Conservation (phyloP, 2,113 vertebrate genomes). For the Lonchura striata region DNA sequence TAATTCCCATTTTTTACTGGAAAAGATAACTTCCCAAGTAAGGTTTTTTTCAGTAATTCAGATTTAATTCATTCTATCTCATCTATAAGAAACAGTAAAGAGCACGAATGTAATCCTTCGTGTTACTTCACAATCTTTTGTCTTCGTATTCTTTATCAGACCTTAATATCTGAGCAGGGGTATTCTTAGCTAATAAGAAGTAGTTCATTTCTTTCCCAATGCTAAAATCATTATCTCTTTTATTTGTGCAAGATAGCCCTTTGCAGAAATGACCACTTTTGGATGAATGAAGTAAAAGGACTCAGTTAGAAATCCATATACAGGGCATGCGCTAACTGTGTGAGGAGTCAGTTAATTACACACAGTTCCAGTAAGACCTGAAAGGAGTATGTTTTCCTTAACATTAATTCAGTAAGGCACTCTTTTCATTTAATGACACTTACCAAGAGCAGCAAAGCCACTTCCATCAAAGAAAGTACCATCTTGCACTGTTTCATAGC, state of each 20-base stretch:
- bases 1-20: neutral
- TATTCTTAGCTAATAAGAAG: neutral
- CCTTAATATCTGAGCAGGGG: neutral
- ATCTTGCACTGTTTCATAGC: constrained; percentile 79
- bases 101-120: neutral
- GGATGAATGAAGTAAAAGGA: neutral
- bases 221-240: neutral
- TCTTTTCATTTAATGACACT: neutral
- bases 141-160: neutral
- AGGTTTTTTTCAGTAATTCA: neutral
- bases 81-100: neutral
- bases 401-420: neutral
- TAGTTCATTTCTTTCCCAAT: neutral
- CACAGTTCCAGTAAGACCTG: neutral
- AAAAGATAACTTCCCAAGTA: neutral
- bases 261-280: neutral
- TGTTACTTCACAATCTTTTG: neutral
- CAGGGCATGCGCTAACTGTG: neutral
- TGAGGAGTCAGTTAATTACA: neutral
- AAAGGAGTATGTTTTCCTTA: neutral
- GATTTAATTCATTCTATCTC: neutral
- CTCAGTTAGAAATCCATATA: neutral
- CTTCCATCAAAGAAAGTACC: constrained; percentile 91
- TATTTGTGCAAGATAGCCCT: neutral
- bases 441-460: constrained; percentile 87